These are phyloP conservation scores for Bimastos eiseni DNA, from an alignment of 2,888 invertebrate genomes.

Conservation along the genomic window DNA sequence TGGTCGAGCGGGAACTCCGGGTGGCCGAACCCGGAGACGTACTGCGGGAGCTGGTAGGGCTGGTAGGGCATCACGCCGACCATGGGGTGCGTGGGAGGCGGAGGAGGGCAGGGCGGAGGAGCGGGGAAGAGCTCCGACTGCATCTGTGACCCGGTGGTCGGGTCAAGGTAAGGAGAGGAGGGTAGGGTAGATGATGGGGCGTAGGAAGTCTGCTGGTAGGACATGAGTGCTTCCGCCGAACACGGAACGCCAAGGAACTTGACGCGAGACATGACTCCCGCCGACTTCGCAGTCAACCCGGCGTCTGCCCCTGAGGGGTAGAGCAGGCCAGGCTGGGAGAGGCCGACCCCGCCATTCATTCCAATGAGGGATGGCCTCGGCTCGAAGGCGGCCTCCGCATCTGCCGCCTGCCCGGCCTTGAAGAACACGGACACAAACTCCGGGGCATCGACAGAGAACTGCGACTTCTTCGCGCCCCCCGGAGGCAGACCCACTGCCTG, in stretches of 20 bases:
- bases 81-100: neutral
- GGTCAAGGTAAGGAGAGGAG: neutral
- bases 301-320: neutral
- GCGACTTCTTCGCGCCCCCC: slow-evolving; percentile 17
- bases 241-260: slow-evolving; percentile 3
- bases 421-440: slow-evolving; percentile 42
- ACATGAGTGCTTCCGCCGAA: neutral
- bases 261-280: neutral
- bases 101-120: neutral
- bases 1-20: neutral
- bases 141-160: neutral
- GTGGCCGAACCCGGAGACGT: neutral
- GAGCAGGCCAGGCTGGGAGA: neutral
- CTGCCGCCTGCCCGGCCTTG: neutral
- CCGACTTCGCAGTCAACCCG: neutral
- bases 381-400: neutral
- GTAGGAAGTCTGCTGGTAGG: neutral
- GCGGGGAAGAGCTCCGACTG: neutral
- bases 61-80: neutral
- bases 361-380: neutral
- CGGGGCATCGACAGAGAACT: slow-evolving; percentile 44
- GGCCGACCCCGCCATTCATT: neutral
- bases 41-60: neutral
- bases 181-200: neutral
- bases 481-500: neutral